Percentiles rank a stretch among this genome's conserved stretches.
Evolutionary conservation across 2,888 invertebrate genomes (phyloP).

Genomic region (Rotaria socialis): DNA sequence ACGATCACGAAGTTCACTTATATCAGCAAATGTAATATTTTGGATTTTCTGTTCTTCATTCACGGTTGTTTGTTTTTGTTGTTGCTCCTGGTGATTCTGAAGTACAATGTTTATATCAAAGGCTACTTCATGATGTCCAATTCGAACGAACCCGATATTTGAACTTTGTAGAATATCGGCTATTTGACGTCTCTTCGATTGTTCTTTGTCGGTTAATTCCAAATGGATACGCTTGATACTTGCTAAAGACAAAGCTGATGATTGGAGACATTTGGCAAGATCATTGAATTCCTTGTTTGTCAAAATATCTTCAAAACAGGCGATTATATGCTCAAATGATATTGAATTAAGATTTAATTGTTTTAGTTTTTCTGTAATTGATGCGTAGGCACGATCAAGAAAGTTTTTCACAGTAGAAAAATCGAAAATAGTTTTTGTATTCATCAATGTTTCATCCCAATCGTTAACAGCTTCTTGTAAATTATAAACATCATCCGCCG

Average conservation of each 20-base stretch:
- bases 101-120: background rate
- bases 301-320: background rate
- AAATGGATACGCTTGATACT: background rate
- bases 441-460: constrained; percentile 22
- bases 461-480: constrained; percentile 14
- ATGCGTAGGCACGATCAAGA: background rate
- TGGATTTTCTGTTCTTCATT: background rate
- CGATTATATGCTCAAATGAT: background rate
- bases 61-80: background rate
- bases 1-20: constrained; percentile 31
- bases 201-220: constrained; percentile 27
- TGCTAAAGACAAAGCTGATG: background rate
- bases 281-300: background rate
- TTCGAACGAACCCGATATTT: background rate
- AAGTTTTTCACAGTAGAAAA: background rate
- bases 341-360: background rate
- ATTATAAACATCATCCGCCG: background rate
- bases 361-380: background rate
- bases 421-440: background rate
- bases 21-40: background rate
- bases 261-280: background rate
- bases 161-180: background rate
- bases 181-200: constrained; percentile 5
- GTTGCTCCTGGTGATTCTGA: background rate
- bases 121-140: background rate